A percentile compares a stretch with the other conserved stretches of the same genome.
These are phyloP conservation scores for Myripristis jacobus DNA, from an alignment of 2,797 vertebrate species.

Conservation along the genomic window DNA sequence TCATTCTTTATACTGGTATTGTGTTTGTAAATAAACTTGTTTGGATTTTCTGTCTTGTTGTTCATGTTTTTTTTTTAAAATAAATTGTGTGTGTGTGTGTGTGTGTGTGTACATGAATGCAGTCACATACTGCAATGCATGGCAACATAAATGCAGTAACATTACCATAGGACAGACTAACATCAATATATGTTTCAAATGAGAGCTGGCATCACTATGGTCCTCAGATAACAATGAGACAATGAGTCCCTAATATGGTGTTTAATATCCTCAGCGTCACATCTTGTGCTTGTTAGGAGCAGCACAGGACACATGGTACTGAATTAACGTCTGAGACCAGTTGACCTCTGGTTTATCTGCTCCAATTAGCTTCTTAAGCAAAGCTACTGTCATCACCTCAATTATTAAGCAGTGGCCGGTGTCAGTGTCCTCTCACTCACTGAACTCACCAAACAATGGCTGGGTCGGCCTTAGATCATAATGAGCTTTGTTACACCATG, in stretches of 20 bases:
- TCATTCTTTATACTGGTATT: slow-evolving; percentile 75
- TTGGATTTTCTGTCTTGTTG: slow-evolving; percentile 75
- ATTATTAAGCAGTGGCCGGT: slow-evolving; percentile 67
- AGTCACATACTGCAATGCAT: too few species aligned
- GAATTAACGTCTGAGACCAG: slow-evolving; percentile 39
- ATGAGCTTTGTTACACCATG: background rate
- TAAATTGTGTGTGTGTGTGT: slow-evolving; percentile 1
- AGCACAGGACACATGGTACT: background rate
- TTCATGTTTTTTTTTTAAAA: slow-evolving; percentile 12
- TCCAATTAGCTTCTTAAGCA: slow-evolving; percentile 65
- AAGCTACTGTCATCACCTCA: slow-evolving; percentile 60
- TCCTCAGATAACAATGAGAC: background rate
- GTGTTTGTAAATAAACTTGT: slow-evolving; percentile 84
- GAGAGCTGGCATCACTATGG: background rate
- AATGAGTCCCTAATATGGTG: background rate
- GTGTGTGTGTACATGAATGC: background rate
- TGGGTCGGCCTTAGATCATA: background rate
- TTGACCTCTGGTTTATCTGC: slow-evolving; percentile 54
- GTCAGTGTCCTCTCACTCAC: slow-evolving; percentile 52
- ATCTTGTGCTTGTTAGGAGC: background rate
- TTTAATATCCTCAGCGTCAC: background rate
- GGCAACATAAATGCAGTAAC: background rate
- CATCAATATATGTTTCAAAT: background rate
- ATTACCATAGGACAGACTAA: background rate
- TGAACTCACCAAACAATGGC: slow-evolving; percentile 14